Conservation (phyloP, 2,797 vertebrate species). For the Smutsia gigantea region DNA sequence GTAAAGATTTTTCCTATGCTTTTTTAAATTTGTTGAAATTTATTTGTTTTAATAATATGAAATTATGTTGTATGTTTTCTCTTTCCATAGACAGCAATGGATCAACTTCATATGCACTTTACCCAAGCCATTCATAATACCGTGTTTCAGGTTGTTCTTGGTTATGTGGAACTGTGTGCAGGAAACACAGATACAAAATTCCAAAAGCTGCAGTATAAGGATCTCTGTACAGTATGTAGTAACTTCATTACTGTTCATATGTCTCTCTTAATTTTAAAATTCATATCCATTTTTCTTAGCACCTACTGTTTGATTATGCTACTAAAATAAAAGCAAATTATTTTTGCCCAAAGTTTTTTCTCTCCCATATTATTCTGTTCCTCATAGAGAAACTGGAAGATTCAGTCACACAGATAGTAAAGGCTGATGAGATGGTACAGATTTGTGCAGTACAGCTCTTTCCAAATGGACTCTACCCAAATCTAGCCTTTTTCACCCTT, state of each 20-base stretch:
- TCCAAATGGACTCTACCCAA: not conserved
- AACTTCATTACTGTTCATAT: not conserved
- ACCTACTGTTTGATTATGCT: not conserved
- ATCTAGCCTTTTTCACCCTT: not conserved
- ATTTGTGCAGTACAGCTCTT: not conserved
- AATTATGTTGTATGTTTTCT: not conserved
- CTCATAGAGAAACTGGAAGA: not conserved
- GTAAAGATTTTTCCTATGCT: not conserved
- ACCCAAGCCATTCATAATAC: slow-evolving; percentile 99
- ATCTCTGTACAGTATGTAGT: slow-evolving; percentile 95
- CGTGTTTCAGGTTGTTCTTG: slow-evolving; percentile 98
- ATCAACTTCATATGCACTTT: slow-evolving; percentile 99
- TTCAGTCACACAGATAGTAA: not conserved
- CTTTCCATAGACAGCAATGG: slow-evolving; percentile 95
- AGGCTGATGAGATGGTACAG: not conserved
- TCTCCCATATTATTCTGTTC: not conserved
- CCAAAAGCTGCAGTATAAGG: slow-evolving; percentile 99
- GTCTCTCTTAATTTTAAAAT: slow-evolving; percentile 37
- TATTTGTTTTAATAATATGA: not conserved
- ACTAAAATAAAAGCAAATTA: slow-evolving; percentile 33
- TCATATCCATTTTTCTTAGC: not conserved
- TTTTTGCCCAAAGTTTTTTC: not conserved
- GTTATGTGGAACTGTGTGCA: slow-evolving; percentile 98
- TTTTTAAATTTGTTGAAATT: slow-evolving; percentile 25
- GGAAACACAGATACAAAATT: slow-evolving; percentile 99